These are phyloP conservation scores for Eubasilissa regina DNA, from an alignment of 1,140 invertebrate genomes.

Conservation along the genomic window DNA sequence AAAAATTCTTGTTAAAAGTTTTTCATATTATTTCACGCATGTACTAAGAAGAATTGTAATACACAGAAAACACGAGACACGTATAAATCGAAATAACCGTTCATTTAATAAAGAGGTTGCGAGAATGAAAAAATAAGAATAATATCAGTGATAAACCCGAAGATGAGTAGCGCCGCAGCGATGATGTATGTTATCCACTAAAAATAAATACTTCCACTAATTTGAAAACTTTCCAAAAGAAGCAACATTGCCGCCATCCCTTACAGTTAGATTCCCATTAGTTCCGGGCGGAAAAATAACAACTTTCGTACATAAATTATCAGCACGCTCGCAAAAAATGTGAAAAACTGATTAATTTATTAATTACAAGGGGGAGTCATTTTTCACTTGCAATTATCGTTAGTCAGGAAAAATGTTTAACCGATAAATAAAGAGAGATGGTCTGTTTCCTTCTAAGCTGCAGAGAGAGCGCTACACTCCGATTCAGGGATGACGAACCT, in stretches of 20 bases:
- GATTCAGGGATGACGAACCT: neutral
- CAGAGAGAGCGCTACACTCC: neutral
- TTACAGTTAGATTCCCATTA: neutral
- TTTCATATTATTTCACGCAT: no score
- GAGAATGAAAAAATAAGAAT: no score
- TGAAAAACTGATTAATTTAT: neutral
- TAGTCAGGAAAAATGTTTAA: neutral
- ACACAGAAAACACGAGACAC: no score
- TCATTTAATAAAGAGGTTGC: no score
- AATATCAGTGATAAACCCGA: no score
- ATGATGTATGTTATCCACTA: no score
- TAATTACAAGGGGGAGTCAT: neutral
- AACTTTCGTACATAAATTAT: neutral
- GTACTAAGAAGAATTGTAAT: no score
- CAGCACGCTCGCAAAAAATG: neutral
- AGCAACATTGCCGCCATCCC: neutral
- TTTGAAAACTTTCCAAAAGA: neutral
- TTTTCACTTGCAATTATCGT: slow-evolving; percentile 2
- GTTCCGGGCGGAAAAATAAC: neutral
- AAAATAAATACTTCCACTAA: neutral
- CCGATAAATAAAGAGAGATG: neutral
- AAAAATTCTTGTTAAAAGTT: no score
- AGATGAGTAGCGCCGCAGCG: no score
- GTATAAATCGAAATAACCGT: no score
- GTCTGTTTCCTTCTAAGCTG: neutral